Conservation (phyloP, 2,797 vertebrate species). For the Tadarida brasiliensis region DNA sequence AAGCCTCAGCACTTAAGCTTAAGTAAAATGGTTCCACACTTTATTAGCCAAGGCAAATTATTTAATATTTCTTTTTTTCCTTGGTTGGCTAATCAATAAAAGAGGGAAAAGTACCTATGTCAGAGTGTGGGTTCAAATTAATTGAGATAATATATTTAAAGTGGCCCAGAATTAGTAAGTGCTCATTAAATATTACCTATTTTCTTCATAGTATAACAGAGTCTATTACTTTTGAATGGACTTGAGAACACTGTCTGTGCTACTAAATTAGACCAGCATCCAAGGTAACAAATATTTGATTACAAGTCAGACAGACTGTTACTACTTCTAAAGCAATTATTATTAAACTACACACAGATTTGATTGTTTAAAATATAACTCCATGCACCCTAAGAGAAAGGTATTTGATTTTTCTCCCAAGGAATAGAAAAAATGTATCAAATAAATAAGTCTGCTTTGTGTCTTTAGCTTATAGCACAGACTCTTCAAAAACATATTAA, state of each 20-base stretch:
- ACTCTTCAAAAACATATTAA: not conserved
- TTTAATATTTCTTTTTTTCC: not conserved
- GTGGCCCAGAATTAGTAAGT: not conserved
- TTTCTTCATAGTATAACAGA: not conserved
- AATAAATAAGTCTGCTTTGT: not conserved
- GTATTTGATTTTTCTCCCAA: not conserved
- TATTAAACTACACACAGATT: not conserved
- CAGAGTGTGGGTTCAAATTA: not conserved
- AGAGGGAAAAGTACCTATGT: not conserved
- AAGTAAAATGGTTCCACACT: not conserved
- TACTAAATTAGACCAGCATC: not conserved
- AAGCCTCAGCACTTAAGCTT: not conserved
- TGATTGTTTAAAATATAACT: not conserved
- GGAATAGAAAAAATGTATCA: not conserved
- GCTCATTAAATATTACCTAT: not conserved
- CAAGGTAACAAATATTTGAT: not conserved
- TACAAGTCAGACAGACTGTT: constrained; percentile 15
- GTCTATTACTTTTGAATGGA: not conserved
- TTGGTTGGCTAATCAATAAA: not conserved
- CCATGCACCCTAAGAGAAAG: not conserved
- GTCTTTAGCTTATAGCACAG: not conserved
- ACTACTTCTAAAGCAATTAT: not conserved
- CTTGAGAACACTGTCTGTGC: not conserved
- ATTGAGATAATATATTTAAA: constrained; percentile 4
- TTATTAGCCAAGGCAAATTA: not conserved